phyloP scores from a whole-genome alignment of 2,113 vertebrate species.

The Chelonoidis abingdonii region DNA sequence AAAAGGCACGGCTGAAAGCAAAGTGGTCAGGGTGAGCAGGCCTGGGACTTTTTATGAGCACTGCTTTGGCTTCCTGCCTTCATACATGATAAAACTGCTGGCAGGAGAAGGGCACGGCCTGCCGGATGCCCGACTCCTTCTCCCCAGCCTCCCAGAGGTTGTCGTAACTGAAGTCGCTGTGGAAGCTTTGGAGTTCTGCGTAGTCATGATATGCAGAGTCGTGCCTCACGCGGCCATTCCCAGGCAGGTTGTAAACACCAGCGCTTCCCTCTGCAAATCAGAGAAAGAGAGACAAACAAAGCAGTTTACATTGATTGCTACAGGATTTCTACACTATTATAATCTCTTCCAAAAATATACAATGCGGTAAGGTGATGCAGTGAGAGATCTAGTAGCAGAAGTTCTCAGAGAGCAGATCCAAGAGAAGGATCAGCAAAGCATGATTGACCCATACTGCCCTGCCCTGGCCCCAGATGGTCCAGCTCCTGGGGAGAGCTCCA shows the following conservation, averaged over 20 bases:
- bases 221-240: rapidly evolving
- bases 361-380: neutral
- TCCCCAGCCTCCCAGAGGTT: slow-evolving; percentile 71
- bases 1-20: neutral
- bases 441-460: neutral
- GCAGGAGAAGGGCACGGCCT: neutral
- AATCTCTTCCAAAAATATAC: neutral
- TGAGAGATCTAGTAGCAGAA: neutral
- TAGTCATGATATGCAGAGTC: slow-evolving; percentile 60
- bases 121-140: neutral
- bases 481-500: neutral
- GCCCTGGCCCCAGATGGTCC: neutral
- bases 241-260: rapidly evolving
- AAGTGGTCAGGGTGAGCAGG: rapidly evolving
- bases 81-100: slow-evolving; percentile 40
- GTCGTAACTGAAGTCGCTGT: slow-evolving; percentile 68
- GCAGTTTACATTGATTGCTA: neutral
- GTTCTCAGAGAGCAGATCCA: neutral
- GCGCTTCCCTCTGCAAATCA: neutral
- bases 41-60: rapidly evolving
- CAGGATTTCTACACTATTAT: neutral
- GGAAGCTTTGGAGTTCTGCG: slow-evolving; percentile 71
- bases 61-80: neutral
- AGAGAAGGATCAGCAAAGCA: neutral
- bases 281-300: neutral